A percentile compares a stretch with the other conserved stretches of the same genome.
These are phyloP conservation scores for Lytechinus variegatus DNA, from an alignment of 35 echinoderm and acorn worm genomes.

Conservation along the genomic window DNA sequence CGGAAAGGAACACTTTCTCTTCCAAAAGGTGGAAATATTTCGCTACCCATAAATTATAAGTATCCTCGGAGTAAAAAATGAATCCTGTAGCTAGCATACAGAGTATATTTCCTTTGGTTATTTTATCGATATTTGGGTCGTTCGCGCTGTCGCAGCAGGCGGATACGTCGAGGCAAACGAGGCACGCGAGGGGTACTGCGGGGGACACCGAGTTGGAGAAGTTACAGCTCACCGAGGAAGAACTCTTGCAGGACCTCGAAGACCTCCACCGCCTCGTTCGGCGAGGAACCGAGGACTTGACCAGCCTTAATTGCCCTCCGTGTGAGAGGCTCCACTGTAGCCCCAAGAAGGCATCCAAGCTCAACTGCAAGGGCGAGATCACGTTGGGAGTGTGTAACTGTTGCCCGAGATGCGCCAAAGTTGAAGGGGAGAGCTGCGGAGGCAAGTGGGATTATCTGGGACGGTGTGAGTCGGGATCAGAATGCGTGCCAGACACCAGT, in stretches of 20 bases:
- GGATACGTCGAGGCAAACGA: background rate
- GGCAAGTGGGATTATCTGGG: conserved; percentile 92
- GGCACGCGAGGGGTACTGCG: background rate
- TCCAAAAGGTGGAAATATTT: background rate
- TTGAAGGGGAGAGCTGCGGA: conserved; percentile 85
- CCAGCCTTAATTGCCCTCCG: conserved; percentile 71
- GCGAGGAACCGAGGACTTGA: conserved; percentile 32
- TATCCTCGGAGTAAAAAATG: background rate
- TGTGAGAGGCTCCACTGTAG: conserved; percentile 84
- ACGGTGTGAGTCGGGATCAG: conserved; percentile 79
- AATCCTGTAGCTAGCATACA: background rate
- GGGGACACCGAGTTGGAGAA: background rate
- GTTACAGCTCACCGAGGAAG: conserved; percentile 27
- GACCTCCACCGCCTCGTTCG: conserved; percentile 12
- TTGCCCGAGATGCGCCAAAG: conserved; percentile 86
- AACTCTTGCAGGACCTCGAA: conserved; percentile 45
- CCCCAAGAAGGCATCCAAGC: conserved; percentile 77
- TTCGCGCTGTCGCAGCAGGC: background rate
- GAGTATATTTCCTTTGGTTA: conserved; percentile 27
- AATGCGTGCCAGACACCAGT: conserved; percentile 57
- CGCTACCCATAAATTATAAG: background rate
- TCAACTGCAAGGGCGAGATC: conserved; percentile 87
- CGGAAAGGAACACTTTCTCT: background rate
- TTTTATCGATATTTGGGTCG: conserved; percentile 37
- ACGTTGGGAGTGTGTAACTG: conserved; percentile 87